phyloP scores from a whole-genome alignment of 2,113 vertebrate species.

The Tyto alba region DNA sequence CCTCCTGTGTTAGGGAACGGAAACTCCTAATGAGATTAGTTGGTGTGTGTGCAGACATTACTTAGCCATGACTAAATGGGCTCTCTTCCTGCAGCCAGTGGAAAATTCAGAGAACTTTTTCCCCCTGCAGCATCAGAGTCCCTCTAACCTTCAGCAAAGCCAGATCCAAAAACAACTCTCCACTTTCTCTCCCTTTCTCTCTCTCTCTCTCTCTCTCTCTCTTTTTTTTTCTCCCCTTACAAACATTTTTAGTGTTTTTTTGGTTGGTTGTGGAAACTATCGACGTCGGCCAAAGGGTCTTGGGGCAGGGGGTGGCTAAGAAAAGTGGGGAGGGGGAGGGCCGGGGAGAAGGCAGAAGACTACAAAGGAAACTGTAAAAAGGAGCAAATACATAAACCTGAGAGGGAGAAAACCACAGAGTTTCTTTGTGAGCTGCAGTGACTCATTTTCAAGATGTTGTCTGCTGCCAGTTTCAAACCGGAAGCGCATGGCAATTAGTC shows the following conservation, averaged over 20 bases:
- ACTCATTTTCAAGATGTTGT: conserved; percentile 99
- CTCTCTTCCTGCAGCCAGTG: conserved; percentile 91
- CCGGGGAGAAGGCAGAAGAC: conserved; percentile 51
- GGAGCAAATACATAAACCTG: conserved; percentile 79
- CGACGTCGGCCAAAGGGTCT: conserved; percentile 19
- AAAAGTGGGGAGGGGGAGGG: background rate
- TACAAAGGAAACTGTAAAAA: conserved; percentile 78
- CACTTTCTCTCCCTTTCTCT: conserved; percentile 54
- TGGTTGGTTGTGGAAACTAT: background rate
- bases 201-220: background rate
- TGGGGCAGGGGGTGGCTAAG: background rate
- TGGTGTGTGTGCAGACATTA: conserved; percentile 94
- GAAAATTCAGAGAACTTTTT: conserved; percentile 87
- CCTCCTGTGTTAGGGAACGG: conserved; percentile 89
- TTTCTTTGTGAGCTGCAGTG: conserved; percentile 95
- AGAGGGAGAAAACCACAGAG: conserved; percentile 84
- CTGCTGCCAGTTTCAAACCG: conserved; percentile 98
- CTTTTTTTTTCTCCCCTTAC: background rate
- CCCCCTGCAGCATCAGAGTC: conserved; percentile 79
- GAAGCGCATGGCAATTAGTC: conserved; percentile 99
- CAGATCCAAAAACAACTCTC: conserved; percentile 78
- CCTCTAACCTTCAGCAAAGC: conserved; percentile 77
- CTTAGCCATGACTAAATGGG: conserved; percentile 93
- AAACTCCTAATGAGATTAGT: conserved; percentile 99
- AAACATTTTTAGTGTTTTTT: conserved; percentile 6